A percentile compares a stretch with the other conserved stretches of the same genome.
These are phyloP conservation scores for Hemaris fuciformis DNA, from an alignment of 2,888 invertebrate species.

Conservation along the genomic window DNA sequence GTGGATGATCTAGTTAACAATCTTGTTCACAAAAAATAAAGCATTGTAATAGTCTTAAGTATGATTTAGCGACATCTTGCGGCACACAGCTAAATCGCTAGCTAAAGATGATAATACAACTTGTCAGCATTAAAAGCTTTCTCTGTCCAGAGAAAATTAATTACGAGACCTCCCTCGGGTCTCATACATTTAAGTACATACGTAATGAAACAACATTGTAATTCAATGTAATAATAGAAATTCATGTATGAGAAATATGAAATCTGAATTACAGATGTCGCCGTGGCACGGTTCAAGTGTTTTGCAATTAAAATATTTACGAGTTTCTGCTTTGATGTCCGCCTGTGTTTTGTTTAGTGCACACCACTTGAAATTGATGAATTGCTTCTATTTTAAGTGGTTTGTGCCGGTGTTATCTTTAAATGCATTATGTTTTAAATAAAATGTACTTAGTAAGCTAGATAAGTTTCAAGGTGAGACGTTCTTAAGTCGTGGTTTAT, in stretches of 20 bases:
- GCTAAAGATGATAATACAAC: conserved; percentile 9
- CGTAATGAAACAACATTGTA: conserved; percentile 31
- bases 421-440: conserved; percentile 49
- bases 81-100: background rate
- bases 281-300: conserved; percentile 30
- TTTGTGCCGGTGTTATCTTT: conserved; percentile 44
- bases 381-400: conserved; percentile 55
- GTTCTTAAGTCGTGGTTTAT: background rate
- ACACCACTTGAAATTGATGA: conserved; percentile 57
- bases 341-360: conserved; percentile 40
- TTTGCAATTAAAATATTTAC: conserved; percentile 60
- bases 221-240: conserved; percentile 27
- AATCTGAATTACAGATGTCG: conserved; percentile 36
- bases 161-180: background rate
- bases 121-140: conserved; percentile 14
- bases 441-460: conserved; percentile 40
- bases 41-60: background rate
- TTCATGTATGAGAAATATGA: conserved; percentile 21
- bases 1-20: background rate
- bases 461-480: conserved; percentile 19
- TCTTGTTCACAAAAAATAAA: background rate
- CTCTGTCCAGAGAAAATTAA: background rate
- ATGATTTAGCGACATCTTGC: background rate
- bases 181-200: conserved; percentile 16
- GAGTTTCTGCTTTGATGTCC: conserved; percentile 46